These are phyloP conservation scores for Drosophila falleni DNA, from an alignment of 2,888 invertebrate genomes.

Conservation along the genomic window DNA sequence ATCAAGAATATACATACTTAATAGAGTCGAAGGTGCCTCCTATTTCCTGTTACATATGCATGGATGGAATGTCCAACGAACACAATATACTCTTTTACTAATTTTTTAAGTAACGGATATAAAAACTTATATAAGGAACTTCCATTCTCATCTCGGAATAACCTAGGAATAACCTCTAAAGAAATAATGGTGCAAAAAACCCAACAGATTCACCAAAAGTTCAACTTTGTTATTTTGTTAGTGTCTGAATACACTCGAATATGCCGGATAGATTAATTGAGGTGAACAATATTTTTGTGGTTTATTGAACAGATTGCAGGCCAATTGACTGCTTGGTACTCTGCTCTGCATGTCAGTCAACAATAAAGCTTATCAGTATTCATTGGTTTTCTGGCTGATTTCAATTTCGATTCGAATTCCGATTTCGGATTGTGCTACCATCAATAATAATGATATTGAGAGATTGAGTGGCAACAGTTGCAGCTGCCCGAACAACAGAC, in stretches of 20 bases:
- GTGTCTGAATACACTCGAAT: conserved; percentile 3
- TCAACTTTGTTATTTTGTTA: not conserved
- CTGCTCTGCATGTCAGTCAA: conserved; percentile 5
- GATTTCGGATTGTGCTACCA: conserved; percentile 25
- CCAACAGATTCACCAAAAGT: not conserved
- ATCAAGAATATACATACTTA: too few species aligned
- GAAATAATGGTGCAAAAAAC: not conserved
- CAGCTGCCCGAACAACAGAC: conserved; percentile 46
- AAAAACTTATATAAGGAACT: not conserved
- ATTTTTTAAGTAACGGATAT: too few species aligned
- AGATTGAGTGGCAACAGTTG: conserved; percentile 53
- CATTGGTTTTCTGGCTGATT: conserved; percentile 10
- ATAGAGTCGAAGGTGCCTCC: too few species aligned
- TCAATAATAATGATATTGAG: conserved; percentile 51
- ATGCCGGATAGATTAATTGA: conserved; percentile 37
- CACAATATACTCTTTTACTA: too few species aligned
- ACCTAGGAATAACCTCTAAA: not conserved
- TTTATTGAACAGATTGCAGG: conserved; percentile 38
- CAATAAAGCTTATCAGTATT: conserved; percentile 18
- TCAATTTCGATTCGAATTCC: not conserved
- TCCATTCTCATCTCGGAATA: not conserved
- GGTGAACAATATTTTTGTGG: conserved; percentile 36
- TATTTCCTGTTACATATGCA: too few species aligned
- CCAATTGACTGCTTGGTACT: conserved; percentile 20
- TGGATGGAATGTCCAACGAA: too few species aligned